A percentile compares a stretch with the other conserved stretches of the same genome.
These are phyloP conservation scores for Canis aureus DNA, from an alignment of 2,113 vertebrate genomes.

Conservation along the genomic window DNA sequence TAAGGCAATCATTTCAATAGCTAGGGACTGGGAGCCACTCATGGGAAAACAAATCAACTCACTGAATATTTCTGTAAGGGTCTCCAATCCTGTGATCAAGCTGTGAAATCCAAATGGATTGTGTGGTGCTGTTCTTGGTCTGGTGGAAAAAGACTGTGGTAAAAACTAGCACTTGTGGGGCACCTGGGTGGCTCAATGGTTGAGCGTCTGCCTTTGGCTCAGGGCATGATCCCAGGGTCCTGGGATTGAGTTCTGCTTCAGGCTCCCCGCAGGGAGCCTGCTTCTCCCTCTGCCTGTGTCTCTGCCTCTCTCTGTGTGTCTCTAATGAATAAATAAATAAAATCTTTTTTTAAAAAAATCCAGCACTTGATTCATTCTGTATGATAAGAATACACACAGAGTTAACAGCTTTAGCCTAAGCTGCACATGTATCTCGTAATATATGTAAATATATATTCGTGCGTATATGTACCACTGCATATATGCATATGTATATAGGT, in stretches of 20 bases:
- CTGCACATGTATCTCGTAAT: neutral
- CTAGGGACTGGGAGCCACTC: neutral
- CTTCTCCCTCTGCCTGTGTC: too few species aligned
- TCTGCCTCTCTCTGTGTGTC: too few species aligned
- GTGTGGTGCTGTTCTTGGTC: neutral
- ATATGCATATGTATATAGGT: neutral
- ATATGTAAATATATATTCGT: neutral
- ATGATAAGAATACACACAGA: neutral
- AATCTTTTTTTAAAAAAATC: too few species aligned
- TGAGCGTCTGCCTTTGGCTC: too few species aligned
- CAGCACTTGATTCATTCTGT: neutral
- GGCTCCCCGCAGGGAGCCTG: too few species aligned
- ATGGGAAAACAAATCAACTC: too few species aligned
- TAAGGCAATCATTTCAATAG: neutral
- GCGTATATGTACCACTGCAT: neutral
- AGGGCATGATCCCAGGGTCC: too few species aligned
- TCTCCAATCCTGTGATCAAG: neutral
- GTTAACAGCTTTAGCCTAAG: neutral
- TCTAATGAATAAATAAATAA: too few species aligned
- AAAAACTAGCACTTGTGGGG: neutral
- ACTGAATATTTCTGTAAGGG: neutral
- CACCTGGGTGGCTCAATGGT: too few species aligned
- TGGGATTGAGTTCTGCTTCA: too few species aligned
- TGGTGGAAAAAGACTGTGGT: neutral
- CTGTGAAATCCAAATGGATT: neutral